Evolutionary conservation across 2,797 vertebrate genomes (phyloP), one percentile per base, ranked within the genome.

Genomic region (Psittacula echo): DNA sequence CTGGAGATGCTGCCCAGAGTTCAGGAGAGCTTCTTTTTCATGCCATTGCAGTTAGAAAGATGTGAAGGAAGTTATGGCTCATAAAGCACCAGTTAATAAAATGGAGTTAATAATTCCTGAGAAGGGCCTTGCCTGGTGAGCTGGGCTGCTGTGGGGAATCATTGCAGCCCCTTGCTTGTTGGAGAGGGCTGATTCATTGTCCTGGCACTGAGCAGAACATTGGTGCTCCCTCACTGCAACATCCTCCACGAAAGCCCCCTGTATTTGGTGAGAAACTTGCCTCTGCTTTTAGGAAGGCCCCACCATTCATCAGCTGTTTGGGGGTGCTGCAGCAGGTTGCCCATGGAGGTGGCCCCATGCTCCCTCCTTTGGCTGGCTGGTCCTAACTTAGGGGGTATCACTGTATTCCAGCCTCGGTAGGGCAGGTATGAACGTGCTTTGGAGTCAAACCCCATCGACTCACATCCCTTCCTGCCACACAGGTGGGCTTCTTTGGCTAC

Each of bases 401-500:
- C 58, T 2, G 2, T 23, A n/a, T 75, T 61, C 42, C 10, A 18
- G 14, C 42, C 41, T n/a, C 42, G 10, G 29, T 51, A 51, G 74
- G 70, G 82, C 72, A 67, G 30, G 2, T 41, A 17, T 16, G 67
- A 13, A 13, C 3, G 26, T 47, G 42, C 47, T 11, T 32, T 56
- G 60, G 51, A 34, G 54, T 44, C 76, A 27, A 64, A 14, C 42
- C 27, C 56, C 1, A 0, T 5, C 5, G 3, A 5, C 64, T 95
- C 39, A 7, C 41, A 61, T 90, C 47, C n/a, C 30, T 42, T 93
- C 70, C 66, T 32, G 13, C 70, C 13, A 2, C 19, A 51, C 97
- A 99, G 99, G 99, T 99, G 88, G 99, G 99, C 4, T 99, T 99
- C 97, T 99, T 99, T 14, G 99, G 99, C 78, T 99, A 99, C 1